Conservation (phyloP, 2,797 vertebrate species). For the Pogoniulus pusillus region DNA sequence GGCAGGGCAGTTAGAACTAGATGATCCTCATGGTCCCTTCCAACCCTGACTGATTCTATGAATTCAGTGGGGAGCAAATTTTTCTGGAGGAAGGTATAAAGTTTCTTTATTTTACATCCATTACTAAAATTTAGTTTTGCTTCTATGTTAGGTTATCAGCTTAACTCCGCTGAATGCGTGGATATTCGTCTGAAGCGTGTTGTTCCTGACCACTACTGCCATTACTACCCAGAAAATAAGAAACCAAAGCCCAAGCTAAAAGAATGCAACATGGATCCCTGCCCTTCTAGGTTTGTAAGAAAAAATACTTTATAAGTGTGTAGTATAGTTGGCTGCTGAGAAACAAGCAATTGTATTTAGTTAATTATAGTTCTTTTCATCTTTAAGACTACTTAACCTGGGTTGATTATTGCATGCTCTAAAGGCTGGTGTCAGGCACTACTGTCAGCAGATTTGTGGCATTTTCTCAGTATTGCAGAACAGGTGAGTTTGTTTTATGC, state of each 20-base stretch:
- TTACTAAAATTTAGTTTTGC: neutral
- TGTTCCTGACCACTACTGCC: conserved; percentile 87
- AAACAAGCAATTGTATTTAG: neutral
- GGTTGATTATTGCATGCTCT: neutral
- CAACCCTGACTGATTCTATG: too few relatives aligned
- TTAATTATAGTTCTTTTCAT: neutral
- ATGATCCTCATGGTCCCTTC: too few relatives aligned
- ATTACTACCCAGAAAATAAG: conserved; percentile 89
- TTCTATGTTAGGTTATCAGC: conserved; percentile 85
- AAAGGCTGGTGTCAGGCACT: neutral
- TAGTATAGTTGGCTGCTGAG: neutral
- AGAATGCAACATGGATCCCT: conserved; percentile 93
- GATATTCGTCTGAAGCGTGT: conserved; percentile 86
- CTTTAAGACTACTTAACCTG: neutral
- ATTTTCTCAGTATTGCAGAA: neutral
- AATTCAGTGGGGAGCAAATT: rapidly evolving
- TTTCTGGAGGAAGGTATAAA: neutral
- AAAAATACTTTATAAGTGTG: neutral
- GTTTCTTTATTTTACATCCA: neutral
- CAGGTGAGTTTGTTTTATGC: neutral
- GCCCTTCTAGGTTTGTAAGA: conserved; percentile 84
- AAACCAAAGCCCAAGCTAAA: conserved; percentile 95
- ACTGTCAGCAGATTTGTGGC: neutral
- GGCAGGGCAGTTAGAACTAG: too few relatives aligned
- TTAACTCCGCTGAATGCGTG: conserved; percentile 91